These are phyloP conservation scores for Glossophaga mutica DNA, from an alignment of 2,797 vertebrate species.

Conservation along the genomic window DNA sequence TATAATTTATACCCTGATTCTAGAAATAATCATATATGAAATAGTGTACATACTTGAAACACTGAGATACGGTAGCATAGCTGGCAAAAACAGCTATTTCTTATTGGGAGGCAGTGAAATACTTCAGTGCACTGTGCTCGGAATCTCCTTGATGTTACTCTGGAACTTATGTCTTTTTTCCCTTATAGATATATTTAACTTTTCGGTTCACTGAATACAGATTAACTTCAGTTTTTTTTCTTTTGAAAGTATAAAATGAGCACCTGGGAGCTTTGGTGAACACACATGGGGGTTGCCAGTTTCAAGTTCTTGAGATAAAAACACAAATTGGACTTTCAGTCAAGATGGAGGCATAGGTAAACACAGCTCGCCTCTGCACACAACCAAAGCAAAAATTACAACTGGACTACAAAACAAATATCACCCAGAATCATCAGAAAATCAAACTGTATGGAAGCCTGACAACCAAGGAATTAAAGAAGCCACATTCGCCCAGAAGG, in stretches of 20 bases:
- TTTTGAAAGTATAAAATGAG: background rate
- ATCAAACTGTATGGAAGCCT: background rate
- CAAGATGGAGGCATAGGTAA: background rate
- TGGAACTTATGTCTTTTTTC: background rate
- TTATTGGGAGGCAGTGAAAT: background rate
- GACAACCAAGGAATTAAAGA: background rate
- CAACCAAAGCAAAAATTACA: background rate
- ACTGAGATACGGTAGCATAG: background rate
- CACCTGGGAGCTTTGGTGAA: conserved; percentile 44
- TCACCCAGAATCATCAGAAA: background rate
- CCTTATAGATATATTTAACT: conserved; percentile 25
- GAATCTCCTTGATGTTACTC: background rate
- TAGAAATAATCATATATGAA: background rate
- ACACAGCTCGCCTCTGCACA: background rate
- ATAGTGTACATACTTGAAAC: background rate
- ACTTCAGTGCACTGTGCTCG: background rate
- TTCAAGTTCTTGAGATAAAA: conserved; percentile 48
- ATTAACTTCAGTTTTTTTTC: background rate
- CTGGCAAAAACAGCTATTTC: background rate
- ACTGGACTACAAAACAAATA: background rate
- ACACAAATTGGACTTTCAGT: background rate
- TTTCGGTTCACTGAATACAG: conserved; percentile 32
- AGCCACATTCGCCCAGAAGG: background rate
- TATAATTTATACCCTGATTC: background rate
- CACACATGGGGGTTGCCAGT: background rate